Evolutionary conservation across 2,797 vertebrate species (phyloP), one percentile per base, ranked within the genome.

Genomic region (Malacoctenus gilli): DNA sequence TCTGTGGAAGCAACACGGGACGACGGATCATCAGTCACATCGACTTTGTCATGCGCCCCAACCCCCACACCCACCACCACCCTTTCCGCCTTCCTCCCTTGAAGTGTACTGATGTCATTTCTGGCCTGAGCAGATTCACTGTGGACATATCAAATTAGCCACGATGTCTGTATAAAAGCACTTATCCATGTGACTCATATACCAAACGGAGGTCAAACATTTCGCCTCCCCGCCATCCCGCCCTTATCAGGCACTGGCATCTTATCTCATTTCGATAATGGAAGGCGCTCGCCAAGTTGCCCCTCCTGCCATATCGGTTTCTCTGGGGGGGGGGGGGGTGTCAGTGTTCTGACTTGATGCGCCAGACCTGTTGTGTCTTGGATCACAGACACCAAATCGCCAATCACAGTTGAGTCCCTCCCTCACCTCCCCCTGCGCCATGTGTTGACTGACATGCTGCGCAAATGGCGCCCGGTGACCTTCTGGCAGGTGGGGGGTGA

Each of bases 101-200:
- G 20, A 68, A 62, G 65, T 51, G 35, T 52, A 62, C 59, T 66
- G 69, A 86, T 84, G 76, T 85, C 69, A 84, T 68, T 56, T 54
- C 64, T 83, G 82, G 75, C 66, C 54, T 59, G 66, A 34, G 51
- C 44, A n/a, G 50, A n/a, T 52, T 34, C 41, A 15, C 57, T 44
- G 59, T 75, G 67, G 65, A 82, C 77, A 44, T 79, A 72, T 83
- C 75, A 76, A 84, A 84, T 87, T 83, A 83, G 72, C 68, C 60
- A 60, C 65, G 40, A 65, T 79, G 64, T 82, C 78, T 77, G 74
- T 72, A 79, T 82, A 68, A 68, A 69, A 70, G 75, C 72, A 59
- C 64, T 81, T 72, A 76, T 83, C 66, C 66, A 40, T 34, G n/a
- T 85, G 74, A 79, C 64, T 80, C 81, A 83, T 71, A 59, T 62